phyloP scores from a whole-genome alignment of 2,888 invertebrate species.

The Octodonta nipae region DNA sequence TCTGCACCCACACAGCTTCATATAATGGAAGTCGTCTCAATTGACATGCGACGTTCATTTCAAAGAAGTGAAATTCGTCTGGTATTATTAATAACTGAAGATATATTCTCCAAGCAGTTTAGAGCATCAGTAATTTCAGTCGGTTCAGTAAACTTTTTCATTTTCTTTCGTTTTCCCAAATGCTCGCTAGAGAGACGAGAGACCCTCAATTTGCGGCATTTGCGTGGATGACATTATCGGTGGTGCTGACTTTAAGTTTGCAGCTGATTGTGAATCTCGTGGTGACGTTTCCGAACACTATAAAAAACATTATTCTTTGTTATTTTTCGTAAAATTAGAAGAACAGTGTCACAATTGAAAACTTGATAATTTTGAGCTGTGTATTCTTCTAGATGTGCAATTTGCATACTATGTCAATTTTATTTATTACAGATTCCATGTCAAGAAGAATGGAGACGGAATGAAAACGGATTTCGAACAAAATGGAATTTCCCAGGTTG shows the following conservation, averaged over 20 bases:
- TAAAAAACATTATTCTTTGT: too few relatives aligned
- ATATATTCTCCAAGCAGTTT: conserved; percentile 4
- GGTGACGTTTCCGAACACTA: neutral
- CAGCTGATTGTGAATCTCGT: neutral
- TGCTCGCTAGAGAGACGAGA: neutral
- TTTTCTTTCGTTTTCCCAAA: neutral
- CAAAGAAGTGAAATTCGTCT: conserved; percentile 1
- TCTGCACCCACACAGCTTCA: conserved; percentile 4
- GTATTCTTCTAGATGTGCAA: too few relatives aligned
- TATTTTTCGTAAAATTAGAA: too few relatives aligned
- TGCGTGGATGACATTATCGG: conserved; percentile 2
- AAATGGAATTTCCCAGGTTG: conserved; percentile 5
- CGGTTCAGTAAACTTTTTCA: conserved; percentile 2
- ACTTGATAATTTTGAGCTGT: too few relatives aligned
- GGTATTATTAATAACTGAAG: conserved; percentile 1
- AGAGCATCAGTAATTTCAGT: conserved; percentile 3
- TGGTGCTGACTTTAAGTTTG: neutral
- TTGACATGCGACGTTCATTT: conserved; percentile 3
- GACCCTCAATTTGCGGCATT: neutral
- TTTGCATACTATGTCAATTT: too few relatives aligned
- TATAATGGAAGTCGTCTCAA: conserved; percentile 5
- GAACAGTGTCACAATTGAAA: too few relatives aligned
- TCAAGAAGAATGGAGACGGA: conserved; percentile 3
- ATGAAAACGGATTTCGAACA: conserved; percentile 4
- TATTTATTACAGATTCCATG: conserved; percentile 2